Percentiles rank a stretch among this genome's conserved stretches.
Conservation (phyloP, 2,113 vertebrate genomes). For the Amblyornis subalaris region DNA sequence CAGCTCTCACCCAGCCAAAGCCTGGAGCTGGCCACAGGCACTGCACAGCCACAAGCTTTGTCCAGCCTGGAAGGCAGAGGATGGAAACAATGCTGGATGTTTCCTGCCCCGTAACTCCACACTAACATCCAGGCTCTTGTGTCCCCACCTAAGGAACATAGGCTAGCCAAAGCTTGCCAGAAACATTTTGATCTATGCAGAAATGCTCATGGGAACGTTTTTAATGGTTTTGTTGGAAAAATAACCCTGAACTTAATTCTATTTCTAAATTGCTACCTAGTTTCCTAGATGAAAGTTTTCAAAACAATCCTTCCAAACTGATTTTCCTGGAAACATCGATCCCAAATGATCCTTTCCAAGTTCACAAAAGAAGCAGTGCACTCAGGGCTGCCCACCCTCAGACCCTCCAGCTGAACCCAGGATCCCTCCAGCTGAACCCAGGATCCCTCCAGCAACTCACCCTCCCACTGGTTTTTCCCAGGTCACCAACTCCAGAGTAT, state of each 20-base stretch:
- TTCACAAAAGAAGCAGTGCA: neutral
- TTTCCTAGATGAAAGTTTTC: neutral
- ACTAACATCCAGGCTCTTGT: neutral
- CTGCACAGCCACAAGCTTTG: fast-evolving
- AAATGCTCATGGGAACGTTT: neutral
- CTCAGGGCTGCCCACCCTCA: neutral
- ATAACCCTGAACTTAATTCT: neutral
- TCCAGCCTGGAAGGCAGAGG: neutral
- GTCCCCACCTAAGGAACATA: neutral
- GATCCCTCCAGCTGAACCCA: neutral
- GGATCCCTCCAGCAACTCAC: neutral
- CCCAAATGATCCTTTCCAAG: neutral
- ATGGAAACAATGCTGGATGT: neutral
- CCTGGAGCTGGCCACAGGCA: neutral
- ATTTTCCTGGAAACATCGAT: neutral
- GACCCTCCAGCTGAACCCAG: neutral
- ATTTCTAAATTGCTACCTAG: neutral
- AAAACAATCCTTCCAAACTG: neutral
- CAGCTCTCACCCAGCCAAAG: neutral
- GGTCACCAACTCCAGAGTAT: neutral
- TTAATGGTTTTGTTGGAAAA: neutral
- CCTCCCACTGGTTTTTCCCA: neutral
- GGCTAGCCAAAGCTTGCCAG: neutral
- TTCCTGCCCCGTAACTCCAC: neutral
- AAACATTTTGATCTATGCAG: neutral